Conservation (phyloP, 2,797 vertebrate species). For the Artibeus jamaicensis region DNA sequence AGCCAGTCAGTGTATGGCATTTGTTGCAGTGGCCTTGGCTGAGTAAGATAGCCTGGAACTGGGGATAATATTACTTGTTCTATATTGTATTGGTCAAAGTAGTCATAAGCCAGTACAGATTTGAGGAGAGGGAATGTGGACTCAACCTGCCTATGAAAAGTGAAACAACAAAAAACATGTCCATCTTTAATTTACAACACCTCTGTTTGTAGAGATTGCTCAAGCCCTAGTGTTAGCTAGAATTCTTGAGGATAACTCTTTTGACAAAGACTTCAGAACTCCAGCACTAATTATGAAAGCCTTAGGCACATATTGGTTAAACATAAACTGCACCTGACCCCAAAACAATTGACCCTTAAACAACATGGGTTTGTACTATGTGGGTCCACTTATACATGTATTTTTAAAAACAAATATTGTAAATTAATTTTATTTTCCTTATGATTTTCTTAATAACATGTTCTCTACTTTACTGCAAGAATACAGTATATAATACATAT, state of each 20-base stretch:
- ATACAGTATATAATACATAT: not conserved
- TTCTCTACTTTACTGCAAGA: not conserved
- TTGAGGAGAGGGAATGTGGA: not conserved
- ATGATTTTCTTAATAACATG: not conserved
- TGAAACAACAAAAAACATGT: not conserved
- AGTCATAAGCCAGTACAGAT: not conserved
- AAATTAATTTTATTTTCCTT: not conserved
- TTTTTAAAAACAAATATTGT: not conserved
- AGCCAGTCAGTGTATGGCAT: not conserved
- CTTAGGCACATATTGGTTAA: not conserved
- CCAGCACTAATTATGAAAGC: not conserved
- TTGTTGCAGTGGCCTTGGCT: not conserved
- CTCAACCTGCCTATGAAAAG: not conserved
- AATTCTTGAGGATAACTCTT: not conserved
- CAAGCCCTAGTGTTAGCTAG: not conserved
- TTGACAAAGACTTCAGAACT: not conserved
- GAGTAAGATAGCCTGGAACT: not conserved
- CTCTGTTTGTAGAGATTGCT: not conserved
- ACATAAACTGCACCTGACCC: not conserved
- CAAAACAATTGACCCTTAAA: not conserved
- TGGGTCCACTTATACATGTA: not conserved
- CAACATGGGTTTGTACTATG: not conserved
- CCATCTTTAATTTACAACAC: not conserved
- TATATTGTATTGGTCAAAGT: not conserved
- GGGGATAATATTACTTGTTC: not conserved